phyloP scores from a whole-genome alignment of 2,888 invertebrate genomes.

The Polydrusus tereticollis region DNA sequence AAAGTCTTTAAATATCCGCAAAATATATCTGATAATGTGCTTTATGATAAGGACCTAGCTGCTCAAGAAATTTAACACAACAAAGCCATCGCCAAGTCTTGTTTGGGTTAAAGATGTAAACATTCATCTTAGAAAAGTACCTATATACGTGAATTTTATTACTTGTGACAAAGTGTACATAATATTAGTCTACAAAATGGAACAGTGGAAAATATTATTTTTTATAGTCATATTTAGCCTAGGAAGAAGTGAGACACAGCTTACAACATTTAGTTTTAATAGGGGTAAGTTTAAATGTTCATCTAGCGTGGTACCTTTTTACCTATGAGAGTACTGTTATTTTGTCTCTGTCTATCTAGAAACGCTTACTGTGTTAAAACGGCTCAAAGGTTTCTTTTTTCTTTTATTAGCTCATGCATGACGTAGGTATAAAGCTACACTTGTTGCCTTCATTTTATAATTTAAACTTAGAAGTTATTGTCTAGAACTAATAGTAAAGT shows the following conservation, averaged over 20 bases:
- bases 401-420: conserved; percentile 33
- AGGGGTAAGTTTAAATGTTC: conserved; percentile 41
- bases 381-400: conserved; percentile 29
- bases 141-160: neutral
- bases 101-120: conserved; percentile 35
- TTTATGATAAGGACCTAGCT: conserved; percentile 23
- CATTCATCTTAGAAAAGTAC: conserved; percentile 33
- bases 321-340: conserved; percentile 42
- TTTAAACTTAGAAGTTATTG: conserved; percentile 37
- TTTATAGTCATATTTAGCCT: conserved; percentile 28
- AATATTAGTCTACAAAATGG: conserved; percentile 29
- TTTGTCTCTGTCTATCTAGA: conserved; percentile 22
- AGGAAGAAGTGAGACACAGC: conserved; percentile 22
- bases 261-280: conserved; percentile 18
- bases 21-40: conserved; percentile 2
- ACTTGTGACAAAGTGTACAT: conserved; percentile 25
- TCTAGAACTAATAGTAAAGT: conserved; percentile 7
- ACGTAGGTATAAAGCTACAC: conserved; percentile 36
- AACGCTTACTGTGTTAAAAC: conserved; percentile 1
- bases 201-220: conserved; percentile 32
- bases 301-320: conserved; percentile 14
- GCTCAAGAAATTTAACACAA: neutral
- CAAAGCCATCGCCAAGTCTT: neutral
- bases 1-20: conserved; percentile 16
- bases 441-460: conserved; percentile 36